Evolutionary conservation across 1,140 invertebrate species (phyloP), one percentile per base, ranked within the genome.

Genomic region (Drepana arcuata): DNA sequence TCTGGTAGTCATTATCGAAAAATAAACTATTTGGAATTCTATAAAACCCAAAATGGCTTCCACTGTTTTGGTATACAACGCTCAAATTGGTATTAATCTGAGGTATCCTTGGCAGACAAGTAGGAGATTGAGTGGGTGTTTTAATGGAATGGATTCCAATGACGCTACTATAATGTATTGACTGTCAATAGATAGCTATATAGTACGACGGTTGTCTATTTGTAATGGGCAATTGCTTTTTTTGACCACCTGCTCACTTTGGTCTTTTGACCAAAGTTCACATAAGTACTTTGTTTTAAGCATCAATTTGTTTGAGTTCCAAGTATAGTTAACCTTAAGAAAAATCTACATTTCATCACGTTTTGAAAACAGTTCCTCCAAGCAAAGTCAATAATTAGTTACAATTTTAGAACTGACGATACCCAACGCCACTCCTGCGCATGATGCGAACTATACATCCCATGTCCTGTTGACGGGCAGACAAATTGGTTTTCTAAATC

Each of bases 401-500:
- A n/a, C 30, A 47, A 47, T 39, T 37, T 29, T 47, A 43, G 33
- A 34, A 29, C 21, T 25, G 12, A 35, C 26, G 35, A 42, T 28
- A 38, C 12, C 10, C 23, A 21, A 29, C 24, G 15, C 38, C 16
- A 23, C 16, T 36, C 43, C 15, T 30, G 24, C n/a, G 27, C 34
- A 7, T 28, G 33, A 31, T 11, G 21, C 29, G 30, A 34, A 41
- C 40, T 45, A 63, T 59, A 65, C 59, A 46, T 52, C 42, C 47
- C 44, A 37, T 48, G 52, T 49, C 48, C 35, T 41, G 58, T 43
- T 72, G 71, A 75, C 68, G 66, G 63, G 66, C 52, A 51, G 55
- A 71, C 55, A 69, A 62, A 72, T 72, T 61, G 41, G 50, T 56
- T 60, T 62, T 50, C 62, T 55, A 49, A 58, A 53, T 43, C 36